A percentile compares a stretch with the other conserved stretches of the same genome.
Evolutionary conservation across 92 coral and sea anemone genomes (phyloP).

Genomic region (Isaurus tuberculatus): DNA sequence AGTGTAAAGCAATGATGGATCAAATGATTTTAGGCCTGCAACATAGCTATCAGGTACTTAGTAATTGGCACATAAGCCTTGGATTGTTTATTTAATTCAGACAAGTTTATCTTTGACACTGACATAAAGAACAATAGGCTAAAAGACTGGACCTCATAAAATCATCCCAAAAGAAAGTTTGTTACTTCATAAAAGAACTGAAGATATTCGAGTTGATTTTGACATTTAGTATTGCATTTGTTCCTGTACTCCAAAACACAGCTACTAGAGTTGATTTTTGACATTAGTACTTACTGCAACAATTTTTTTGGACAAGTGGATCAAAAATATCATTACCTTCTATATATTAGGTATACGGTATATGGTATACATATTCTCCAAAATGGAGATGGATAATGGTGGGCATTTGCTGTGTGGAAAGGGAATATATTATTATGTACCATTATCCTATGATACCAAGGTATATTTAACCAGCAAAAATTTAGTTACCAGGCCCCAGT

Average conservation of each 20-base stretch:
- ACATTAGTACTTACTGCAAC: conserved; percentile 23
- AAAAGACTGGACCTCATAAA: conserved; percentile 1
- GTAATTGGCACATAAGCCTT: conserved; percentile 8
- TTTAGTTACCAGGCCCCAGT: no score
- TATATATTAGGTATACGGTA: no score
- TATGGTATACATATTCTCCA: no score
- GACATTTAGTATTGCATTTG: conserved; percentile 38
- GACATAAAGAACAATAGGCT: conserved; percentile 23
- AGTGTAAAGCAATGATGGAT: conserved; percentile 66
- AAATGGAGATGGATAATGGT: no score
- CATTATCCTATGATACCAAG: no score
- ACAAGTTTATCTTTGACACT: conserved; percentile 20
- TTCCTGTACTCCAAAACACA: conserved; percentile 34
- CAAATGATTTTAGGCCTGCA: conserved; percentile 40
- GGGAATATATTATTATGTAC: neutral
- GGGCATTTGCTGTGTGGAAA: conserved; percentile 14
- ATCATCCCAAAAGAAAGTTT: conserved; percentile 28
- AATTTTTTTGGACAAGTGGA: conserved; percentile 26
- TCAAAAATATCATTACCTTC: no score
- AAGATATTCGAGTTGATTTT: conserved; percentile 27
- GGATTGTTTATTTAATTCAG: neutral
- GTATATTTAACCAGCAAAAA: no score
- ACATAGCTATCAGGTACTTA: conserved; percentile 46
- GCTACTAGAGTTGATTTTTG: conserved; percentile 4
- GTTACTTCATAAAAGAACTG: conserved; percentile 30